These are phyloP conservation scores for Edolisoma coerulescens DNA, from an alignment of 2,113 vertebrate species.

Conservation along the genomic window DNA sequence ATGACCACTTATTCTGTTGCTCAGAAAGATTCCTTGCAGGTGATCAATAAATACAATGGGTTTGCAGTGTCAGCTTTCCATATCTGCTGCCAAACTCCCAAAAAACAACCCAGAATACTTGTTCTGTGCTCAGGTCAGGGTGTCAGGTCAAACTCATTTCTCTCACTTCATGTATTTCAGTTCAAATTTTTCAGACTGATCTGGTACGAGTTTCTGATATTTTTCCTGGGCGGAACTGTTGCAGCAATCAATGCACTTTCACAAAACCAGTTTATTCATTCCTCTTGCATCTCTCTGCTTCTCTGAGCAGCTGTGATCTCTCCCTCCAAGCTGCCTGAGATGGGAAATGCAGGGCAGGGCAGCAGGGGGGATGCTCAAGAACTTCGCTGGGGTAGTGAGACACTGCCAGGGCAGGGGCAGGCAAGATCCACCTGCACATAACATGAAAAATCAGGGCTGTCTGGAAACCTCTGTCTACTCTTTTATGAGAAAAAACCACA, in stretches of 20 bases:
- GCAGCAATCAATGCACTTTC: not conserved
- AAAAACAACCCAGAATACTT: not conserved
- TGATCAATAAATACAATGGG: not conserved
- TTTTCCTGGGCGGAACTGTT: not conserved
- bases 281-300: not conserved
- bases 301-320: not conserved
- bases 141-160: not conserved
- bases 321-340: not conserved
- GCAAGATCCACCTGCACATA: not conserved
- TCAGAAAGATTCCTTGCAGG: not conserved
- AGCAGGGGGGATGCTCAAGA: not conserved
- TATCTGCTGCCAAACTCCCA: not conserved
- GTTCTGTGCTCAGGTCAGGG: not conserved
- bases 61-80: not conserved
- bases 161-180: not conserved
- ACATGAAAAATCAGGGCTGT: not conserved
- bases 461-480: not conserved
- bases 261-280: not conserved
- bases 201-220: not conserved
- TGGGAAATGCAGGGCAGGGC: not conserved
- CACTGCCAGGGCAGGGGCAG: accelerated
- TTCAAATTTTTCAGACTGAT: not conserved
- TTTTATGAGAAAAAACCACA: not conserved
- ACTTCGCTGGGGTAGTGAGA: not conserved
- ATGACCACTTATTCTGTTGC: not conserved